Conservation (phyloP, 2,113 vertebrate genomes). For the Desmodus rotundus region DNA sequence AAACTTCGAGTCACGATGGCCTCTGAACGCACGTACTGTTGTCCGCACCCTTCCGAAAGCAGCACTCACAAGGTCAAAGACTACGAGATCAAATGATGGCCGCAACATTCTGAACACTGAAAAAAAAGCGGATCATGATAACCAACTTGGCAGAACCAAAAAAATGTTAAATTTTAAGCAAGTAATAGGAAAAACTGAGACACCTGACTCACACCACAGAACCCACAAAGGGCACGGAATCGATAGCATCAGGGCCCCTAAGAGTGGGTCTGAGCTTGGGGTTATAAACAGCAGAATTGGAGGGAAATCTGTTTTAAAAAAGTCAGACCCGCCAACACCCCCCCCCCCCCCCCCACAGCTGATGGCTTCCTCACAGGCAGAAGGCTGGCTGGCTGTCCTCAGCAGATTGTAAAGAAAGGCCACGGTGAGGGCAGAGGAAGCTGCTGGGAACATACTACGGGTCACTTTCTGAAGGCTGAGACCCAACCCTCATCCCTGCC, state of each 20-base stretch:
- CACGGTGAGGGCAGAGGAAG: neutral
- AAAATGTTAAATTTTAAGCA: neutral
- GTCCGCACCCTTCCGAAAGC: neutral
- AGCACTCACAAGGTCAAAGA: neutral
- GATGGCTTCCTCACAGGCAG: neutral
- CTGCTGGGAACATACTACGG: rapidly evolving
- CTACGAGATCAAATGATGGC: neutral
- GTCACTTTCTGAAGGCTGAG: neutral
- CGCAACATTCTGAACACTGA: neutral
- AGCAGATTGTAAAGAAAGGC: neutral
- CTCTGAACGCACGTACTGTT: too few relatives aligned
- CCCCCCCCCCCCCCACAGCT: neutral
- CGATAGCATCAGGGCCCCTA: neutral
- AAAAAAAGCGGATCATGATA: neutral
- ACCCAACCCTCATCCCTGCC: neutral
- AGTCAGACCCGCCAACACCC: neutral
- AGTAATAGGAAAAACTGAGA: neutral
- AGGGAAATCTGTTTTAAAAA: neutral
- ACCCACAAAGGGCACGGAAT: neutral
- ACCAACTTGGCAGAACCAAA: neutral
- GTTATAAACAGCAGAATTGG: neutral
- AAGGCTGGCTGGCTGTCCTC: neutral
- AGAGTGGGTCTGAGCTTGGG: neutral
- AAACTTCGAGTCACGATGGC: neutral
- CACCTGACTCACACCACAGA: neutral